A percentile compares a stretch with the other conserved stretches of the same genome.
These are phyloP conservation scores for Bucorvus abyssinicus DNA, from an alignment of 2,797 vertebrate genomes.

Conservation along the genomic window DNA sequence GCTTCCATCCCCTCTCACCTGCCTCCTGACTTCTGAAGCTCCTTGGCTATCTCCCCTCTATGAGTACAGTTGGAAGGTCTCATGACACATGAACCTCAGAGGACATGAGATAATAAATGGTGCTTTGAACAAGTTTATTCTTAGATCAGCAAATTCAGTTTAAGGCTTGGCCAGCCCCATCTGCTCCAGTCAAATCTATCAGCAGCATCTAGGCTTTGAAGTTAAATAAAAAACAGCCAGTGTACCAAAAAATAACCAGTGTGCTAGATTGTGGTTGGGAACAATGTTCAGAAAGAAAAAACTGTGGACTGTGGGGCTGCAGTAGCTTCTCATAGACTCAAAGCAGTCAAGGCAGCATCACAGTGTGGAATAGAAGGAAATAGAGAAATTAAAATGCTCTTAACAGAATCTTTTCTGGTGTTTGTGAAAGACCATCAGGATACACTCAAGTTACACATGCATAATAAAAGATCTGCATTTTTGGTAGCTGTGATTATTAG, in stretches of 20 bases:
- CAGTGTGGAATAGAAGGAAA: not conserved
- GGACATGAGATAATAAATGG: not conserved
- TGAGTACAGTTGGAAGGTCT: not conserved
- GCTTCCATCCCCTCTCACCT: not conserved
- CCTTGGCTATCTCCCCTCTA: not conserved
- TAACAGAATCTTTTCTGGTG: not conserved
- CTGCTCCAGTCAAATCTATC: not conserved
- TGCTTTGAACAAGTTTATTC: conserved; percentile 35
- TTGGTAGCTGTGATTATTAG: not conserved
- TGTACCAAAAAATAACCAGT: not conserved
- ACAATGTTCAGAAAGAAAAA: not conserved
- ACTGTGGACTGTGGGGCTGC: not conserved
- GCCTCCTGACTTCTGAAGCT: not conserved
- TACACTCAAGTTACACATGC: not conserved
- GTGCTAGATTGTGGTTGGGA: not conserved
- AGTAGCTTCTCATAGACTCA: not conserved
- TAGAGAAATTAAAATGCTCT: not conserved
- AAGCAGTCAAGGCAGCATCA: not conserved
- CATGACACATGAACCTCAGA: not conserved
- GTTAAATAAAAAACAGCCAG: not conserved
- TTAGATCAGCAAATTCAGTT: conserved; percentile 31
- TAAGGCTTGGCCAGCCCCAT: not conserved
- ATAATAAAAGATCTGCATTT: not conserved
- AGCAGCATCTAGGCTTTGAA: not conserved
- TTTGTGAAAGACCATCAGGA: not conserved